A percentile compares a stretch with the other conserved stretches of the same genome.
These are phyloP conservation scores for Nothobranchius kuhntae DNA, from an alignment of 2,113 vertebrate species.

Conservation along the genomic window DNA sequence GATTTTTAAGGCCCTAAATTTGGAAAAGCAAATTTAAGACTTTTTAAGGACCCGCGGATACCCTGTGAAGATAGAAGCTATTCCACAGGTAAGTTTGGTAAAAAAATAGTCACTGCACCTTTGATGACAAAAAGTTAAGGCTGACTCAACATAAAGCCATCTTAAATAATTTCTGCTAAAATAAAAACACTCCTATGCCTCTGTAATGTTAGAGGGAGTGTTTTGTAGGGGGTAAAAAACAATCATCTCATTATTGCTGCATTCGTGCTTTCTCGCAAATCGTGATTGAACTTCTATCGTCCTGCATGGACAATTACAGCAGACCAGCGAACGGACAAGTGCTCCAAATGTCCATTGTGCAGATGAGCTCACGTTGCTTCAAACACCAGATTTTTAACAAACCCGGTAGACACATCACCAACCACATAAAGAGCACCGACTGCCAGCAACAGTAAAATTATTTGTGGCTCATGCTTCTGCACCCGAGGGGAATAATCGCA, in stretches of 20 bases:
- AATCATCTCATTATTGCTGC: neutral
- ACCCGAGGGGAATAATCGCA: neutral
- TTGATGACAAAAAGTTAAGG: no score
- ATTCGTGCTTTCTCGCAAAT: neutral
- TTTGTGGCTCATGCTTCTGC: neutral
- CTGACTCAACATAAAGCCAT: no score
- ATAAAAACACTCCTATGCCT: no score
- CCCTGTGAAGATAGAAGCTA: no score
- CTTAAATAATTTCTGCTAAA: no score
- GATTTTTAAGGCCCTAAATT: no score
- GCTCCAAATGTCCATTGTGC: neutral
- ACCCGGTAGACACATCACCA: neutral
- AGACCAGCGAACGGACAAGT: neutral
- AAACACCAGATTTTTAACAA: neutral
- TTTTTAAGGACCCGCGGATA: no score
- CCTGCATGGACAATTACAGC: no score
- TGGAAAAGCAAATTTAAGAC: no score
- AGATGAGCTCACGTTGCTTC: neutral
- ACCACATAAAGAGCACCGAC: neutral
- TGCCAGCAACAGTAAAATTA: neutral
- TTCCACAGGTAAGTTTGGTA: no score
- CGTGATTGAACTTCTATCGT: neutral
- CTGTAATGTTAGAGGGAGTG: no score
- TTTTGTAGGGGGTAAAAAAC: neutral
- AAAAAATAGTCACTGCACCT: no score